phyloP scores from a whole-genome alignment of 2,113 vertebrate species.

The Tapirus terrestris region DNA sequence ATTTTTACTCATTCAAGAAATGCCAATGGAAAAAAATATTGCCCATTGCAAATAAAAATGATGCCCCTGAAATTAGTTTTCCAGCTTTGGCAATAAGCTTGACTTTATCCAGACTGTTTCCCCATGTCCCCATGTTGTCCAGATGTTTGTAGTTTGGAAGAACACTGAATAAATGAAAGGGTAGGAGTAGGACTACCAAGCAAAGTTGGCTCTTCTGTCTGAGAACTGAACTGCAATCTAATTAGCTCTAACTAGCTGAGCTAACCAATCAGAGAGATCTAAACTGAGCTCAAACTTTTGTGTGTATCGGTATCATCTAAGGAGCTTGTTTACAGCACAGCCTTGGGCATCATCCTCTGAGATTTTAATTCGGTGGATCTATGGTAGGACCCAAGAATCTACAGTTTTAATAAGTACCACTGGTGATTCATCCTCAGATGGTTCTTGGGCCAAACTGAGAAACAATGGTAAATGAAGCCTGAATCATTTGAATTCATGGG shows the following conservation, averaged over 20 bases:
- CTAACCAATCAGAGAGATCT: not conserved
- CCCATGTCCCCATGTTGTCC: not conserved
- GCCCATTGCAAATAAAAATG: not conserved
- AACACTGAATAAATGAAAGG: not conserved
- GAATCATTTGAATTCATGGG: not conserved
- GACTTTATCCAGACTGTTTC: not conserved
- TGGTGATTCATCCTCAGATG: not conserved
- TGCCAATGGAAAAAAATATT: not conserved
- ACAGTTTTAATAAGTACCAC: not conserved
- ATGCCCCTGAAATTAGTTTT: not conserved
- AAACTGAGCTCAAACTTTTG: not conserved
- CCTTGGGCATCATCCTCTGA: not conserved
- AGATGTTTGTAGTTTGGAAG: not conserved
- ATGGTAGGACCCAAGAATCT: not conserved
- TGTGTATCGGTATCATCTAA: not conserved
- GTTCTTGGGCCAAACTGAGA: not conserved
- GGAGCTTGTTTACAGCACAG: not conserved
- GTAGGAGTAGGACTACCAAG: not conserved
- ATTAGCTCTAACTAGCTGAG: not conserved
- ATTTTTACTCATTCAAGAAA: not conserved
- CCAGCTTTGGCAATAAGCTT: not conserved
- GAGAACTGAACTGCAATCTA: not conserved
- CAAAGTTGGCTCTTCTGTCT: not conserved
- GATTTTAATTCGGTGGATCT: not conserved
- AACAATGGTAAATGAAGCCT: not conserved